These are phyloP conservation scores for Brachyhypopomus occidentalis DNA, from an alignment of 2,113 vertebrate species.

Conservation along the genomic window DNA sequence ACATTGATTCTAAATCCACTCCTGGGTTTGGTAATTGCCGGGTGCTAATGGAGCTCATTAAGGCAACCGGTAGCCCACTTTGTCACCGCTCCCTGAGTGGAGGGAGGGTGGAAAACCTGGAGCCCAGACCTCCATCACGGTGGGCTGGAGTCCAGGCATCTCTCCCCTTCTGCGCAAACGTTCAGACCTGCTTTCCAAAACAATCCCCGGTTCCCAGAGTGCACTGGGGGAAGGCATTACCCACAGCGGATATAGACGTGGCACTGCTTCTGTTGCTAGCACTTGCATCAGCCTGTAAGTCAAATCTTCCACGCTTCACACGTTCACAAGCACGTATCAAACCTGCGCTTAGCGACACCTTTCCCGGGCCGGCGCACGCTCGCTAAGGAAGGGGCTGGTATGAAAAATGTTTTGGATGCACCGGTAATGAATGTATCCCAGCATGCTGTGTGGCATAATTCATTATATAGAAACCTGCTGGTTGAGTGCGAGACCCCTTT, in stretches of 20 bases:
- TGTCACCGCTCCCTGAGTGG: no score
- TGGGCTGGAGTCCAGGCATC: no score
- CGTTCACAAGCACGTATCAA: background rate
- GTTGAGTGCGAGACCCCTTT: conserved; percentile 56
- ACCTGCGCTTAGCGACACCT: conserved; percentile 2
- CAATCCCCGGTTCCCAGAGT: no score
- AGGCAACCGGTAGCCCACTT: no score
- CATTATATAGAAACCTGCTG: conserved; percentile 67
- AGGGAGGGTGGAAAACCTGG: no score
- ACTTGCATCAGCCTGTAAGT: conserved; percentile 35
- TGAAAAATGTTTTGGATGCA: conserved; percentile 11
- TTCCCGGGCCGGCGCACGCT: background rate
- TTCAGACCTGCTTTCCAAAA: no score
- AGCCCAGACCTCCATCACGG: no score
- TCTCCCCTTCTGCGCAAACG: no score
- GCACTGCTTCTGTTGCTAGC: background rate
- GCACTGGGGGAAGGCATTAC: background rate
- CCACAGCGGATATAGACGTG: background rate
- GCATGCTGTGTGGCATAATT: conserved; percentile 67
- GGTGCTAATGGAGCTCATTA: no score
- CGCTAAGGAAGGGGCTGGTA: background rate
- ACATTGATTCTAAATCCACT: no score
- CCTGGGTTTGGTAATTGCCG: no score
- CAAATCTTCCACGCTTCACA: background rate
- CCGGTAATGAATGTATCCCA: conserved; percentile 52